Evolutionary conservation across 2,797 vertebrate genomes (phyloP).

Genomic region (Oceanodroma leucorhoa): DNA sequence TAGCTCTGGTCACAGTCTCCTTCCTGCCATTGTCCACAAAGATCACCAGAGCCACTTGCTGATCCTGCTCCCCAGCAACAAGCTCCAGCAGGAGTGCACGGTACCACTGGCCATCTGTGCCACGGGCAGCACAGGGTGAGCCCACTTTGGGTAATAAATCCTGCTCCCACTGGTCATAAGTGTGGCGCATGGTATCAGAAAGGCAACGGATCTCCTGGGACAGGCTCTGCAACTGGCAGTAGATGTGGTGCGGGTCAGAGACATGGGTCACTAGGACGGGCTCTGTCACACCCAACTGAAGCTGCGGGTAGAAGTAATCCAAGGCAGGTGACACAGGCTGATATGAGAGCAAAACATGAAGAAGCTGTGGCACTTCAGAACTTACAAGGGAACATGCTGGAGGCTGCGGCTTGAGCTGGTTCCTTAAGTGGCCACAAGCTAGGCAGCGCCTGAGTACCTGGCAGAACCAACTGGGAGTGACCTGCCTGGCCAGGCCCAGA

Average conservation of each 20-base stretch:
- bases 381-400: accelerated
- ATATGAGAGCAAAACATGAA: not conserved
- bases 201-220: constrained; percentile 85
- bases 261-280: constrained; percentile 88
- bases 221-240: constrained; percentile 89
- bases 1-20: constrained; percentile 78
- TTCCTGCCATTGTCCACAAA: constrained; percentile 90
- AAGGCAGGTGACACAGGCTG: constrained; percentile 5
- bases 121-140: constrained; percentile 85
- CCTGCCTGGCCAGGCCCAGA: constrained; percentile 82
- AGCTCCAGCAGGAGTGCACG: constrained; percentile 71
- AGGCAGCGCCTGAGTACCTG: constrained; percentile 44
- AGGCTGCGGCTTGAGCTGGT: not conserved
- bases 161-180: constrained; percentile 64
- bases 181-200: constrained; percentile 79
- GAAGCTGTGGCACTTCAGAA: not conserved
- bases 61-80: constrained; percentile 65
- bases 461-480: constrained; percentile 65
- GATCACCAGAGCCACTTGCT: constrained; percentile 79
- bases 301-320: constrained; percentile 85
- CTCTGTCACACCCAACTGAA: constrained; percentile 83
- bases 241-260: constrained; percentile 83
- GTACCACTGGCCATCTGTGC: constrained; percentile 88
- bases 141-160: constrained; percentile 79
- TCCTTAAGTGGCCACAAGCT: not conserved